Conservation (phyloP, 2,888 invertebrate species). For the Sinelater perroti region DNA sequence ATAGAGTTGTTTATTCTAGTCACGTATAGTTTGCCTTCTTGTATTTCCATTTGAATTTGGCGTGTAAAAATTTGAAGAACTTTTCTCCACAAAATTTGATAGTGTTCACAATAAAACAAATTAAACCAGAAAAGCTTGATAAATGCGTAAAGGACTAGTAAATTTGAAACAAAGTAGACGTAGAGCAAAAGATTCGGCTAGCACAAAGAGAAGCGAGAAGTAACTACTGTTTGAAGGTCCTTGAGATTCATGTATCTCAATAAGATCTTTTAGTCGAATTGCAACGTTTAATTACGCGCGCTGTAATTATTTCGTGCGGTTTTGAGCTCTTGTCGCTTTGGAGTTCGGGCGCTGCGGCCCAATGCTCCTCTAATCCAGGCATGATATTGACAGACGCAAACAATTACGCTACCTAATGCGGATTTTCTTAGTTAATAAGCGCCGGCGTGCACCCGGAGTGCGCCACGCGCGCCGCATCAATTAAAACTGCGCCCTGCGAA, state of each 20-base stretch:
- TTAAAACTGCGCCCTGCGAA: slow-evolving; percentile 28
- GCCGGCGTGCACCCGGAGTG: slow-evolving; percentile 16
- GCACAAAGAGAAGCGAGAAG: too few species aligned
- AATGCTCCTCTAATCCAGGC: slow-evolving; percentile 16
- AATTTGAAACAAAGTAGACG: too few species aligned
- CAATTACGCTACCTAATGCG: slow-evolving; percentile 29
- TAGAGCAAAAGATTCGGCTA: too few species aligned
- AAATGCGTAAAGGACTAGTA: too few species aligned
- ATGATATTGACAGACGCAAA: slow-evolving; percentile 24
- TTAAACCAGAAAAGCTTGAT: too few species aligned
- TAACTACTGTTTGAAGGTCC: slow-evolving; percentile 6
- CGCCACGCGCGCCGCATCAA: slow-evolving; percentile 28
- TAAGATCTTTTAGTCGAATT: slow-evolving; percentile 11
- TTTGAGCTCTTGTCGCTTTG: slow-evolving; percentile 2
- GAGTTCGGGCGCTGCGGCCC: neutral
- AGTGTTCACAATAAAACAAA: too few species aligned
- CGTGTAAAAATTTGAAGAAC: too few species aligned
- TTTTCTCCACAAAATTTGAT: too few species aligned
- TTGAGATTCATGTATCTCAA: slow-evolving; percentile 7
- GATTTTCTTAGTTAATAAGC: slow-evolving; percentile 29
- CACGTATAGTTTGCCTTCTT: too few species aligned
- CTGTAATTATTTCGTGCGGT: slow-evolving; percentile 22
- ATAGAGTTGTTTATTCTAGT: too few species aligned
- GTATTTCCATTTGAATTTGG: too few species aligned
- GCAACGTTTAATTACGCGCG: slow-evolving; percentile 18